phyloP scores from a whole-genome alignment of 2,113 vertebrate species.

The Microcebus griseorufus region DNA sequence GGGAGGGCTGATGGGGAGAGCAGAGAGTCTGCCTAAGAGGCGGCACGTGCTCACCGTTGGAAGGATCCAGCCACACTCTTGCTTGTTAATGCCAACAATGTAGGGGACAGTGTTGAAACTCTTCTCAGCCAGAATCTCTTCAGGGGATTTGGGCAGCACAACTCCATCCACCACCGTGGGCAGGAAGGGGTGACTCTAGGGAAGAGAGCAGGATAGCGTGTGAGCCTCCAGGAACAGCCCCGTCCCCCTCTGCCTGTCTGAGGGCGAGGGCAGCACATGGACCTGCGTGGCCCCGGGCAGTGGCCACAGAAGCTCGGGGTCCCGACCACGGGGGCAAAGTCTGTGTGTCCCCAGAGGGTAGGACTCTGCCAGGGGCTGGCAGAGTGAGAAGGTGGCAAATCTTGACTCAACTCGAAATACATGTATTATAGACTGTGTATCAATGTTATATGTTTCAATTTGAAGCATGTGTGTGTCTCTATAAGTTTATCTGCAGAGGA shows the following conservation, averaged over 20 bases:
- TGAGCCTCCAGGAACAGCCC: accelerated
- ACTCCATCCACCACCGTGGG: conserved; percentile 10
- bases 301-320: not conserved
- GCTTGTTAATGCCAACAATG: conserved; percentile 58
- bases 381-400: too few relatives aligned
- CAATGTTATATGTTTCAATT: not conserved
- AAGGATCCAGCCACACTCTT: conserved; percentile 69
- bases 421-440: not conserved
- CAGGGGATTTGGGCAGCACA: conserved; percentile 51
- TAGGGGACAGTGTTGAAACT: not conserved
- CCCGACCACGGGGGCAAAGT: not conserved
- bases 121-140: conserved; percentile 63
- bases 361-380: not conserved
- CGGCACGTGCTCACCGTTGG: conserved; percentile 48
- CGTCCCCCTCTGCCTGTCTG: accelerated
- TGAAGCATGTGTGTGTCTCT: not conserved
- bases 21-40: not conserved
- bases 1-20: accelerated
- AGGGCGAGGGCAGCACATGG: accelerated
- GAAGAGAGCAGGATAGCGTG: accelerated
- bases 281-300: accelerated
- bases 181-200: not conserved
- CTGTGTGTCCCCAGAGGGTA: not conserved
- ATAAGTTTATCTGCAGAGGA: too few relatives aligned
- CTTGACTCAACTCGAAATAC: not conserved